Evolutionary conservation across 23 tunicate genomes (phyloP).

Genomic region (Botrylloides violaceus): DNA sequence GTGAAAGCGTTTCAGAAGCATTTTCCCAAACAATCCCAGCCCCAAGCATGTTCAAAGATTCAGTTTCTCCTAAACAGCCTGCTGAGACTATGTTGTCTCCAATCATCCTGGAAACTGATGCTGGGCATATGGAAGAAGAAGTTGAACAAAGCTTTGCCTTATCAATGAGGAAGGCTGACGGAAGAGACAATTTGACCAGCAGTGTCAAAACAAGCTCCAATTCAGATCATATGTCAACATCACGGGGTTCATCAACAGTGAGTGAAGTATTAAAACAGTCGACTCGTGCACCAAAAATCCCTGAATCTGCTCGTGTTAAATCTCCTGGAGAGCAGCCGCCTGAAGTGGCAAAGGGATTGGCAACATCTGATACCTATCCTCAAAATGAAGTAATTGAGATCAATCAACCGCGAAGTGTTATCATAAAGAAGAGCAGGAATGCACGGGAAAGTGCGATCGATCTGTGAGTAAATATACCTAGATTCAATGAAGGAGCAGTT

Average conservation of each 20-base stretch:
- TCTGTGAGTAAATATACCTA: too few relatives aligned
- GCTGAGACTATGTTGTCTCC: neutral
- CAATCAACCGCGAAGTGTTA: too few relatives aligned
- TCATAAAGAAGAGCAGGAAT: neutral
- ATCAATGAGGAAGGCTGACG: neutral
- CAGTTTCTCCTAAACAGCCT: neutral
- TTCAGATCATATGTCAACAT: neutral
- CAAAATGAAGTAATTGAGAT: too few relatives aligned
- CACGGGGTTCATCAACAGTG: slow-evolving; percentile 8
- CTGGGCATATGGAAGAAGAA: neutral
- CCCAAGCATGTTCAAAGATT: slow-evolving; percentile 1
- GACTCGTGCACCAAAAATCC: slow-evolving; percentile 11
- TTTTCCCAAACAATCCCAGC: too few relatives aligned
- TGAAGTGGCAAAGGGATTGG: neutral
- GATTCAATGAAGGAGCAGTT: too few relatives aligned
- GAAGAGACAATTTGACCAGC: slow-evolving; percentile 14
- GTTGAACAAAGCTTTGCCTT: neutral
- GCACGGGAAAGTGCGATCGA: neutral
- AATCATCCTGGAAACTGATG: neutral
- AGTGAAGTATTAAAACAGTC: slow-evolving; percentile 19
- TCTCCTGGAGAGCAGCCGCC: neutral
- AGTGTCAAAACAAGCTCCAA: slow-evolving; percentile 1
- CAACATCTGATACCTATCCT: too few relatives aligned
- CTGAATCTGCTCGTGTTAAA: slow-evolving; percentile 2
- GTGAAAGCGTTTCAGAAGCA: too few relatives aligned